Percentiles rank a stretch among this genome's conserved stretches.
Conservation (phyloP, 1,140 invertebrate genomes). For the Samia ricini region DNA sequence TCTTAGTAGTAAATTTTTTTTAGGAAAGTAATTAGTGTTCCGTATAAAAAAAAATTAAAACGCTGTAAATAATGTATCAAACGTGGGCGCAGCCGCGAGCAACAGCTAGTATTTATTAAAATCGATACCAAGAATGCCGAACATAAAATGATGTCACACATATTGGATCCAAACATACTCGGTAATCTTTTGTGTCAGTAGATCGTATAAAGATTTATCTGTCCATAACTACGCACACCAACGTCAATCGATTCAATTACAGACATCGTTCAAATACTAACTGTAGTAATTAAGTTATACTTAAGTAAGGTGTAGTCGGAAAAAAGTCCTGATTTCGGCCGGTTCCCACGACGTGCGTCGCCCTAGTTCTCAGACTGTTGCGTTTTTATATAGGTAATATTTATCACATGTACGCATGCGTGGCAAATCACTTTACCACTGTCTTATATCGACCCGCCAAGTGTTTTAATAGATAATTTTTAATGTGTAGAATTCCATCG, state of each 20-base stretch:
- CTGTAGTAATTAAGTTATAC: conserved; percentile 32
- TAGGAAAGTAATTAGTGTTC: no score
- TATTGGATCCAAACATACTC: neutral
- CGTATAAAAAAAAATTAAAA: no score
- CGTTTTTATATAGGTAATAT: conserved; percentile 46
- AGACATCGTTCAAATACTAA: conserved; percentile 33
- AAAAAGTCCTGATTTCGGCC: conserved; percentile 52
- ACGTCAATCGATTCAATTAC: neutral
- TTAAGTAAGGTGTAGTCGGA: conserved; percentile 24
- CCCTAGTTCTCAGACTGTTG: conserved; percentile 52
- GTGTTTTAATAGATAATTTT: conserved; percentile 38
- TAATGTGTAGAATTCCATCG: conserved; percentile 42
- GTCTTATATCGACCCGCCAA: conserved; percentile 26
- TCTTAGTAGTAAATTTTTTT: no score
- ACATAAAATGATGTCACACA: neutral
- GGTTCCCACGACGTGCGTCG: conserved; percentile 49
- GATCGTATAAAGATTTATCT: neutral
- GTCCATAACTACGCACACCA: neutral
- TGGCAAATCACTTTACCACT: conserved; percentile 38
- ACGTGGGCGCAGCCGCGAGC: no score
- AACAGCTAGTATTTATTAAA: no score
- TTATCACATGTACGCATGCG: conserved; percentile 46
- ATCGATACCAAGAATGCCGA: no score
- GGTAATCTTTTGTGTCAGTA: neutral
- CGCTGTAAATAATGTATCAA: no score